Evolutionary conservation across 2,797 vertebrate genomes (phyloP), one percentile per base, ranked within the genome.

Genomic region (Pseudomugil tenellus): DNA sequence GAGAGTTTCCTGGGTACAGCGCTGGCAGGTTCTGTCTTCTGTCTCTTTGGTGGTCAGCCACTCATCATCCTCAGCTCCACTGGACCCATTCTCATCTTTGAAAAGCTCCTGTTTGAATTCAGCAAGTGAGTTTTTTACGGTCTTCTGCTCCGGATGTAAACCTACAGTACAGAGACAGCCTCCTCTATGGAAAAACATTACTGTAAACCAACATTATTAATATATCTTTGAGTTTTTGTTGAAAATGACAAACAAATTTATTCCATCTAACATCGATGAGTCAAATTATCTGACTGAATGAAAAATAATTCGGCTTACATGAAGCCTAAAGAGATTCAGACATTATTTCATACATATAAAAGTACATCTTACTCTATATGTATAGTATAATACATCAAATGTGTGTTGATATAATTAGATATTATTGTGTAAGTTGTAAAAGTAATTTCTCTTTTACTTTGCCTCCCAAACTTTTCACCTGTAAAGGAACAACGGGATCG

Each of bases 1-100:
- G 98, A 99, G 92, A 99, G 98, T 69, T 99, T 99, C 79, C 93
- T 99, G 17, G 97, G 98, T 23, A 99, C 97, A 0, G 96, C 97
- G 1, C 93, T 99, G 87, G 95, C 97, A 0, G 98, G 97, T 4
- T 90, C 95, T 3, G 89, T 97, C 71, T 99, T 98, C 88, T 99
- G 98, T 77, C 79, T 98, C 77, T 96, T 99, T 6, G 84, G 95
- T 0, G 98, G 98, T 67, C 97, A 99, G 82, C 97, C 98, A 0
- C 97, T 99, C 89, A 99, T 99, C 92, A 99, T 99, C 89, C 96
- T 99, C 85, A 99, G 98, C 92, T 99, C 97, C 87, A 99, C 98
- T 0, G 97, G 98, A 13, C 98, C 98, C 85, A 99, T 99, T 86
- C 97, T 99, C 88, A 96, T 99, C 94, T 99, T 99, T 0, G 98